Percentiles rank a stretch among this genome's conserved stretches.
Evolutionary conservation across 2,888 invertebrate species (phyloP).

Genomic region (Notocelia uddmanniana): DNA sequence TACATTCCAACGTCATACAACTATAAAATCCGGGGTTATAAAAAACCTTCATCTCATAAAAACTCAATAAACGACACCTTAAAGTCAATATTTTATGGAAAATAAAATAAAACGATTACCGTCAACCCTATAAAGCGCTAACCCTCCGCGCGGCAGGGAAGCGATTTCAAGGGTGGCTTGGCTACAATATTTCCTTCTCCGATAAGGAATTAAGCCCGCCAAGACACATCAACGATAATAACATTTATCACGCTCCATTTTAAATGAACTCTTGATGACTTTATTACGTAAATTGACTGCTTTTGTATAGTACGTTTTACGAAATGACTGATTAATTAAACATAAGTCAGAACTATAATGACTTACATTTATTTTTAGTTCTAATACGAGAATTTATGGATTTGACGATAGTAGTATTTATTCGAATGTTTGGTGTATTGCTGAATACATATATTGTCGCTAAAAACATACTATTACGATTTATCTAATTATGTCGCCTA

Average conservation of each 20-base stretch:
- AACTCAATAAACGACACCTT: conserved; percentile 28
- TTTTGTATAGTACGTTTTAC: conserved; percentile 51
- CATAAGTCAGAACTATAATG: conserved; percentile 7
- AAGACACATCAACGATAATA: conserved; percentile 73
- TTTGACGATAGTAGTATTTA: not conserved
- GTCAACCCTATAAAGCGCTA: conserved; percentile 46
- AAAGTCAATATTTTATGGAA: conserved; percentile 30
- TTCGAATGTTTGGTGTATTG: not conserved
- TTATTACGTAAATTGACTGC: conserved; percentile 62
- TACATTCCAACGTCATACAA: conserved; percentile 12
- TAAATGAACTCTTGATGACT: conserved; percentile 61
- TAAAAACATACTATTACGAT: not conserved
- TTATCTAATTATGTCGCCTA: not conserved
- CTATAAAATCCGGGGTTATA: conserved; percentile 11
- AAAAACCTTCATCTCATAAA: conserved; percentile 14
- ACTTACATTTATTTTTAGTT: conserved; percentile 3
- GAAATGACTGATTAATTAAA: conserved; percentile 20
- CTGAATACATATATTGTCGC: not conserved
- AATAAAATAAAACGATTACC: conserved; percentile 33
- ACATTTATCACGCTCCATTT: conserved; percentile 68
- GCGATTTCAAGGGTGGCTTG: conserved; percentile 78
- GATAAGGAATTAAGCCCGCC: conserved; percentile 76
- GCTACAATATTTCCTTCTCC: conserved; percentile 68
- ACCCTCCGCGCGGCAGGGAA: conserved; percentile 65
- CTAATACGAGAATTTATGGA: not conserved